Evolutionary conservation across 2,888 invertebrate genomes (phyloP).

Genomic region (Alloplasta piceator): DNA sequence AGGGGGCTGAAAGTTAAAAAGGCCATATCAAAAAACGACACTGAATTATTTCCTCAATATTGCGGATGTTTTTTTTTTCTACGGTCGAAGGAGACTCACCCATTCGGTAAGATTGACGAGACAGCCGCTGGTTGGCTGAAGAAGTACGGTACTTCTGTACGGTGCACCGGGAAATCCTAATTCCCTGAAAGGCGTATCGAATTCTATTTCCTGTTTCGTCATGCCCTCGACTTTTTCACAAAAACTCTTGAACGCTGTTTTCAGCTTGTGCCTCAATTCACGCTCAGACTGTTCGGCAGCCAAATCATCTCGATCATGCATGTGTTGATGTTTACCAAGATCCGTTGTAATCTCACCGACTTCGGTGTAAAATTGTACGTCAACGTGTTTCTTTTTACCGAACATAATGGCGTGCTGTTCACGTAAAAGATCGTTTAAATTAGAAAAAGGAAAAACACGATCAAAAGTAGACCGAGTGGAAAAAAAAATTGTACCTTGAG

Average conservation of each 20-base stretch:
- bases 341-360: constrained; percentile 99
- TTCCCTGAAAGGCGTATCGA: constrained; percentile 99
- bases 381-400: constrained; percentile 99
- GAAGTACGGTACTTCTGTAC: constrained; percentile 96
- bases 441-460: constrained; percentile 4
- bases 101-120: constrained; percentile 98
- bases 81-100: constrained; percentile 83
- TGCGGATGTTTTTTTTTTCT: not conserved
- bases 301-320: constrained; percentile 99
- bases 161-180: constrained; percentile 99
- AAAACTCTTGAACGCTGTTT: constrained; percentile 99
- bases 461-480: not conserved
- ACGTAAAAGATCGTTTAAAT: constrained; percentile 6
- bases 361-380: constrained; percentile 99
- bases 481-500: constrained; percentile 87
- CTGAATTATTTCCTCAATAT: not conserved
- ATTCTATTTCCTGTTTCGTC: constrained; percentile 98
- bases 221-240: constrained; percentile 98
- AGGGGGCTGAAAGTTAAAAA: constrained; percentile 88
- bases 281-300: constrained; percentile 99
- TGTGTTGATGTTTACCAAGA: constrained; percentile 99
- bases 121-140: constrained; percentile 99
- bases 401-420: constrained; percentile 98
- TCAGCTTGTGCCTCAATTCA: constrained; percentile 97
- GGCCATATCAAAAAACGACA: constrained; percentile 4